These are phyloP conservation scores for Acipenser transmontanus DNA, from an alignment of 2,797 vertebrate genomes.

Conservation along the genomic window DNA sequence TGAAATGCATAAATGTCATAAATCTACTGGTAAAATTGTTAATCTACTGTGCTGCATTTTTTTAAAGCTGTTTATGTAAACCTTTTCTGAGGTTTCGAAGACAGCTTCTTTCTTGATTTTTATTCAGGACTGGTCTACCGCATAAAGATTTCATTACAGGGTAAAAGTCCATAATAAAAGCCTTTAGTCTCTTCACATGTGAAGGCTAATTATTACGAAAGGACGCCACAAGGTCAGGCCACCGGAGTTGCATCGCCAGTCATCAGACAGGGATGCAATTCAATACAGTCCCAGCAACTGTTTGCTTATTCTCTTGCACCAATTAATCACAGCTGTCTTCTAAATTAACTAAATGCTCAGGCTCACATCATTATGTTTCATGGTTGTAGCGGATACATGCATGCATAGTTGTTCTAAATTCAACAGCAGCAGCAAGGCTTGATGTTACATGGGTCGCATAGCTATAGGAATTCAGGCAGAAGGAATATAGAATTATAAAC, in stretches of 20 bases:
- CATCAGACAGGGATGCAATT: constrained; percentile 14
- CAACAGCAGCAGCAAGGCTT: too few relatives aligned
- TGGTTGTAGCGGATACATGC: too few relatives aligned
- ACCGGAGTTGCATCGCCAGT: constrained; percentile 14
- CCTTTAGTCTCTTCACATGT: constrained; percentile 25
- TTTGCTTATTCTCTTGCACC: neutral
- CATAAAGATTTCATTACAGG: constrained; percentile 15
- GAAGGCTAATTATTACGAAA: constrained; percentile 35
- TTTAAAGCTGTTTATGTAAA: constrained; percentile 17
- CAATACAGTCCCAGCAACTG: constrained; percentile 15
- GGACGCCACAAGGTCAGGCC: constrained; percentile 25
- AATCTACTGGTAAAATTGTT: constrained; percentile 19
- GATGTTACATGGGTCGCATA: too few relatives aligned
- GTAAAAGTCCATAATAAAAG: constrained; percentile 27
- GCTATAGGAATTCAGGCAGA: too few relatives aligned
- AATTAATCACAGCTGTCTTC: constrained; percentile 27
- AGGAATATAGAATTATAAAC: too few relatives aligned
- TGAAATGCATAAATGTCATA: constrained; percentile 39
- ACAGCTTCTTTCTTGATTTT: neutral
- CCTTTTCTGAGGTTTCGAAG: constrained; percentile 8
- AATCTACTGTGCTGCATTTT: constrained; percentile 14
- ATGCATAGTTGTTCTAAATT: too few relatives aligned
- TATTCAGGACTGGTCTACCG: constrained; percentile 3
- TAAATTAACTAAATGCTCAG: constrained; percentile 4
- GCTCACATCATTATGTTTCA: too few relatives aligned